Base-by-base conservation (phyloP, 2,113 vertebrate genomes). In the Xyrauchen texanus region DNA sequence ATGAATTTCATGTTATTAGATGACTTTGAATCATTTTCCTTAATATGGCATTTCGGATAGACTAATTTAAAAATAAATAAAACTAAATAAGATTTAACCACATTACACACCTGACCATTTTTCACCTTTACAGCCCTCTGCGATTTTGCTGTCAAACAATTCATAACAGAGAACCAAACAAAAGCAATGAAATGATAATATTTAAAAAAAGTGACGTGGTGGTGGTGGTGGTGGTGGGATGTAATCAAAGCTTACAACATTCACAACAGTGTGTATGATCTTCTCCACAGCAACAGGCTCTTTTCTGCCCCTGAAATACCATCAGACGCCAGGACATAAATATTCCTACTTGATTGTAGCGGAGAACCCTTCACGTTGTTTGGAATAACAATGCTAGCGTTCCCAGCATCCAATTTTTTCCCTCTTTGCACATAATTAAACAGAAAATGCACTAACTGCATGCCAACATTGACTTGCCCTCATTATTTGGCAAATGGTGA, bases 381-480 rank as follows among this genome's bases (percentile, higher is more conserved):
- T 16, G 16, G 84, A 83, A 81, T 83, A 83, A 63, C 71, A 80
- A 81, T 68, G 46, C 44, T 13, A 16, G 34, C 52, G 4, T 68
- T 53, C 42, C 61, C 61, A 63, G 65, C 8, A 13, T 78, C 49
- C n/a, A 58, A 44, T 16, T 61, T 47, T 34, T 42, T 5, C 42
- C 9, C 45, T 11, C 61, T 58, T 10, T 13, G 57, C 53, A 57
- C 68, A 47, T 67, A 69, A 82, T 12, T 67, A 85, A 85, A 82
- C 61, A 77, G 16, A 15, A 16, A 61, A 53, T 53, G 6, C 34
- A 53, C 57, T 44, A 62, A 65, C 64, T 81, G 75, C 74, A 74
- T 52, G 68, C 64, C n/a, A 81, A 78, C 15, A 3, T 47, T 58
- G 34, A 12, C 68, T 9, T 10, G 42, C n/a, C 34, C 49, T 12